A percentile compares a stretch with the other conserved stretches of the same genome.
These are phyloP conservation scores for Harpagoxenus sublaevis DNA, from an alignment of 2,888 invertebrate genomes.

Conservation along the genomic window DNA sequence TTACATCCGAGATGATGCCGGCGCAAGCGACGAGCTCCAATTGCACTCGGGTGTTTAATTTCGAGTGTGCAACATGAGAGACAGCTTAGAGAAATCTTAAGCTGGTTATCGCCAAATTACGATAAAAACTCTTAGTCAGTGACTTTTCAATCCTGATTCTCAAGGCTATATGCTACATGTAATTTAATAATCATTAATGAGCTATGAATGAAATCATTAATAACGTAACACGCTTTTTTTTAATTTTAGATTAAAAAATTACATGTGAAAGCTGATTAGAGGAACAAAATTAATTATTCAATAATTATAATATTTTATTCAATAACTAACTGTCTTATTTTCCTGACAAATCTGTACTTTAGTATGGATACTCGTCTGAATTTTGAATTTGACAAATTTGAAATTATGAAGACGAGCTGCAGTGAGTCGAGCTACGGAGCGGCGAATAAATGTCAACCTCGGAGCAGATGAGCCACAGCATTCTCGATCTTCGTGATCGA, in stretches of 20 bases:
- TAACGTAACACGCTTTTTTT: background rate
- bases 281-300: background rate
- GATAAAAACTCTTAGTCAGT: conserved; percentile 35
- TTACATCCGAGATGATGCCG: conserved; percentile 64
- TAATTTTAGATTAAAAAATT: background rate
- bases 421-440: conserved; percentile 67
- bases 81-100: conserved; percentile 18
- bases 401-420: conserved; percentile 59
- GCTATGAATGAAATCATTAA: background rate
- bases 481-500: conserved; percentile 67
- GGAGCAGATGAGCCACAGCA: conserved; percentile 66
- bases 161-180: background rate
- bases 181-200: background rate
- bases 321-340: background rate
- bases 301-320: background rate
- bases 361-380: background rate
- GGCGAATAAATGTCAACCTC: conserved; percentile 76
- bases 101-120: conserved; percentile 30
- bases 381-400: conserved; percentile 9
- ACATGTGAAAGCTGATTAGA: background rate
- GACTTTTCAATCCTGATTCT: background rate
- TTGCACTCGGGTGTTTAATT: conserved; percentile 33
- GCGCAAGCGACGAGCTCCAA: conserved; percentile 39
- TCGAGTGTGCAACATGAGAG: conserved; percentile 55
- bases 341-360: background rate